Evolutionary conservation across 2,888 invertebrate genomes (phyloP).

Genomic region (Odontocolon sp.): DNA sequence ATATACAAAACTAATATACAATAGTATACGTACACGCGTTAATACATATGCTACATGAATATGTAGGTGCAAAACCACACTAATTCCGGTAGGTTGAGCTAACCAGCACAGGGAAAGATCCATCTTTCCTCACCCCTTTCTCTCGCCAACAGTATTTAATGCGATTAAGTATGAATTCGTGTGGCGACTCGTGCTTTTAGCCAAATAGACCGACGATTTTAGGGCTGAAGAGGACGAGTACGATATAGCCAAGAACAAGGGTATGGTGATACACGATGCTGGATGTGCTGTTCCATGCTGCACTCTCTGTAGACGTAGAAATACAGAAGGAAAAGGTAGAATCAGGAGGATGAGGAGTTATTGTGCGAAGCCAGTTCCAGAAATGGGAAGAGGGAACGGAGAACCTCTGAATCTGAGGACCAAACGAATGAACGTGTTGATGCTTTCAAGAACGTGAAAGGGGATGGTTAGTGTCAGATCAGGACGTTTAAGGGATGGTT

Average conservation of each 20-base stretch:
- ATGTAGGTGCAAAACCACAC: conserved; percentile 55
- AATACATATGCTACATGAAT: conserved; percentile 48
- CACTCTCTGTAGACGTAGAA: conserved; percentile 9
- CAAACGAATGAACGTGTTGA: neutral
- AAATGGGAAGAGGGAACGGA: neutral
- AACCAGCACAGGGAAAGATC: conserved; percentile 44
- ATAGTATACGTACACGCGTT: conserved; percentile 45
- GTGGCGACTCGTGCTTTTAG: conserved; percentile 70
- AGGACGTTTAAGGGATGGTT: conserved; percentile 6
- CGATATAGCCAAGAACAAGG: conserved; percentile 13
- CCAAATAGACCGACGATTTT: conserved; percentile 70
- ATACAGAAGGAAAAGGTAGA: neutral
- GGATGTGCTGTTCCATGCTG: neutral
- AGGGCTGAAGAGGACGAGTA: conserved; percentile 53
- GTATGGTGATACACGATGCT: neutral
- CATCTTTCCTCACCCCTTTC: conserved; percentile 46
- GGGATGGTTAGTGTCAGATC: conserved; percentile 10
- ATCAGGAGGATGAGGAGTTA: conserved; percentile 27
- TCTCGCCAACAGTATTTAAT: conserved; percentile 68
- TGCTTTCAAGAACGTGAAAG: neutral
- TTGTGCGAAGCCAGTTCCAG: conserved; percentile 10
- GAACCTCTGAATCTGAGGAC: conserved; percentile 2
- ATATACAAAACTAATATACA: conserved; percentile 16
- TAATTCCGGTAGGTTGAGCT: conserved; percentile 38
- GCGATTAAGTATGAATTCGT: conserved; percentile 71